Evolutionary conservation across 1,140 invertebrate species (phyloP), one percentile per base, ranked within the genome.

Genomic region (Nephila pilipes): DNA sequence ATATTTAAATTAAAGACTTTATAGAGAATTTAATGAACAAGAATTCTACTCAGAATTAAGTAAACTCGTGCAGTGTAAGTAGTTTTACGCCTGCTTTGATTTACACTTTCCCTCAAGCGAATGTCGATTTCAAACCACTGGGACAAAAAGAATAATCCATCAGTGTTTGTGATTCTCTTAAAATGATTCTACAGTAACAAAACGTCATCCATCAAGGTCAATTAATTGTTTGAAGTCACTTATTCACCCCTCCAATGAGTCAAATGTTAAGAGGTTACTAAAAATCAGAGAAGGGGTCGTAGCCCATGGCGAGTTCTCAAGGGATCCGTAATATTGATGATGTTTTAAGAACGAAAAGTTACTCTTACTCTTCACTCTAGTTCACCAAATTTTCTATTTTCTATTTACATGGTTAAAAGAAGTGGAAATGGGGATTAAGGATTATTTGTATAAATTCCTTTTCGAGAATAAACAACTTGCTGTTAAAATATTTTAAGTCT

Each of bases 141-240:
- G 32, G 32, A 29, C 12, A 1, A 75, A 75, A 32, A 16, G 46
- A 12, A 55, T 16, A 25, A 88, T 88, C 63, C 87, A 88, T 88
- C 87, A 69, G 29, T 25, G 20, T n/a, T 65, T 54, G 32, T 58
- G 60, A 69, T 88, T 88, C 87, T 75, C 58, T 88, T 88, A 69
- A 75, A 88, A 69, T 29, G n/a, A 75, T 55, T 69, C 58, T 12
- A 20, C 20, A 55, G 60, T 54, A 32, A 54, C 22, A n/a, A 20
- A 14, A 25, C 29, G 63, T 75, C 87, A 88, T 88, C 87, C n/a
- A 88, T 88, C 87, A 88, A n/a, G 36, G 2, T 10, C 36, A 36
- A 54, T 88, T 63, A 88, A 38, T 65, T 65, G 81, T 22, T 36
- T 29, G 12, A 2, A n/a, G 3, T 22, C 32, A 46, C 63, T 87